Evolutionary conservation across 1,140 invertebrate species (phyloP).

Genomic region (Rhagoletis zephyria): DNA sequence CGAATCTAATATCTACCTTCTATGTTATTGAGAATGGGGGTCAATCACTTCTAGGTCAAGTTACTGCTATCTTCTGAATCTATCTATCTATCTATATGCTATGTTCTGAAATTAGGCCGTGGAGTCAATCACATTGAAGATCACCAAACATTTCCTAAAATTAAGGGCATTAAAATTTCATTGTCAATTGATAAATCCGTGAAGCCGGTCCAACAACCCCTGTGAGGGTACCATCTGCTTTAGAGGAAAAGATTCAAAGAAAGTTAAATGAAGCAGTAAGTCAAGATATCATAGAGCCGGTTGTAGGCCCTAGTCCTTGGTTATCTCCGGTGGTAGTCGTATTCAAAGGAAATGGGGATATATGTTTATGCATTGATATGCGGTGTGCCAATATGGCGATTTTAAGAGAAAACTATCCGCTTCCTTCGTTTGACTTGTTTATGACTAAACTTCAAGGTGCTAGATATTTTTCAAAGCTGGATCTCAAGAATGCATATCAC

Average conservation of each 20-base stretch:
- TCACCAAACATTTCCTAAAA: background rate
- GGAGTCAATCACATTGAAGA: background rate
- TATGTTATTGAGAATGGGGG: constrained; percentile 28
- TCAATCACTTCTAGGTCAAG: constrained; percentile 11
- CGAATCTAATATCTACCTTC: background rate
- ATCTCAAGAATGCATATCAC: constrained; percentile 62
- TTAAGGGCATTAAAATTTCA: constrained; percentile 10
- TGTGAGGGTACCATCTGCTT: background rate
- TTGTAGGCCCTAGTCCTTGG: too few species aligned
- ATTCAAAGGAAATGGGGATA: constrained; percentile 50
- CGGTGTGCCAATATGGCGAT: background rate
- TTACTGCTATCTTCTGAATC: background rate
- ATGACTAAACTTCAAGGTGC: constrained; percentile 35
- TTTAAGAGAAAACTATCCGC: constrained; percentile 16
- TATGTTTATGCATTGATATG: constrained; percentile 34
- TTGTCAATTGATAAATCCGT: constrained; percentile 27
- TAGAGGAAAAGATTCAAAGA: background rate
- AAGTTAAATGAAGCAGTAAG: constrained; percentile 8
- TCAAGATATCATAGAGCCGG: background rate
- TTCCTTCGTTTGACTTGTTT: constrained; percentile 24
- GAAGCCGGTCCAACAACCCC: constrained; percentile 44
- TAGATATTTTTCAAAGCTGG: constrained; percentile 61
- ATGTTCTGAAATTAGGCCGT: background rate
- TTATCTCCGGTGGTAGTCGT: constrained; percentile 13
- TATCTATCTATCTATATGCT: too few species aligned